Evolutionary conservation across 1,140 invertebrate species (phyloP).

Genomic region (Rhopalosiphum padi): DNA sequence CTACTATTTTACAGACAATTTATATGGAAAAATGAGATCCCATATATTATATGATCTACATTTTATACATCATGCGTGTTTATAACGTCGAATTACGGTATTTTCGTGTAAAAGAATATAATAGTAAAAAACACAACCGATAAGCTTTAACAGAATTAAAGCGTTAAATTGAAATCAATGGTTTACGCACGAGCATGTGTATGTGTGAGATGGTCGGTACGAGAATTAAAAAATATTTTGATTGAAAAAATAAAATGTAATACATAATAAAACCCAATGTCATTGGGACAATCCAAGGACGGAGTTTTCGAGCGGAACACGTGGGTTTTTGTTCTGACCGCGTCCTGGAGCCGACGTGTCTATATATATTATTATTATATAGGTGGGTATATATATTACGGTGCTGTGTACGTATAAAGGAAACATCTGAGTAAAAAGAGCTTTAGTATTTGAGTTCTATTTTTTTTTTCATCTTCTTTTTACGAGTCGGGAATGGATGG

Average conservation of each 20-base stretch:
- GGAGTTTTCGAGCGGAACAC: slow-evolving; percentile 52
- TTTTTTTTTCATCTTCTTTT: neutral
- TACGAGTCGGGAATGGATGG: neutral
- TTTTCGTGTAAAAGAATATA: neutral
- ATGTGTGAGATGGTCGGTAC: neutral
- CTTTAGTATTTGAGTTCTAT: slow-evolving; percentile 12
- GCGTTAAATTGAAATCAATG: slow-evolving; percentile 56
- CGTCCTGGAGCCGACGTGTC: neutral
- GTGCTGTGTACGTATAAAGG: neutral
- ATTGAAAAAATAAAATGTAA: slow-evolving; percentile 36
- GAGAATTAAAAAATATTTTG: slow-evolving; percentile 43
- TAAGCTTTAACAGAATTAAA: slow-evolving; percentile 47
- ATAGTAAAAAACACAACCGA: neutral
- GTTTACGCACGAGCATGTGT: slow-evolving; percentile 4
- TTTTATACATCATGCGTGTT: neutral
- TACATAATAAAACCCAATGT: slow-evolving; percentile 44
- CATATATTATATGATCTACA: neutral
- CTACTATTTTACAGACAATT: neutral
- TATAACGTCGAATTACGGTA: slow-evolving; percentile 17
- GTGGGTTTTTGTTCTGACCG: slow-evolving; percentile 36
- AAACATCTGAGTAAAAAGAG: neutral
- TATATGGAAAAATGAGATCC: neutral
- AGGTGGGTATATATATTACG: neutral
- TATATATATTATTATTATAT: neutral
- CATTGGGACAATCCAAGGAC: slow-evolving; percentile 52